Evolutionary conservation across 2,113 vertebrate species (phyloP), one percentile per base, ranked within the genome.

Genomic region (Brachyistius frenatus): DNA sequence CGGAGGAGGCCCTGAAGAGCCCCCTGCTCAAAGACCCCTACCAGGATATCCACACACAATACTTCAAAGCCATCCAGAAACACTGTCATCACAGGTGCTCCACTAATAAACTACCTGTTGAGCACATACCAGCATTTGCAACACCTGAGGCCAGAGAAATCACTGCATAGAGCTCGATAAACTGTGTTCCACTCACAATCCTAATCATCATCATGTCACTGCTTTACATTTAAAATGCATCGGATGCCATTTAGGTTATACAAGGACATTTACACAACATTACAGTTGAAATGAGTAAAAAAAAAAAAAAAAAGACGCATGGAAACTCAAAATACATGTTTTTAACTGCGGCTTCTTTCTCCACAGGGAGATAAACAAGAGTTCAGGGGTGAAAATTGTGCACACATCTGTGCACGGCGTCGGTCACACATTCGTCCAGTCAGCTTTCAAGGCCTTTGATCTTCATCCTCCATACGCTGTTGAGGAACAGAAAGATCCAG

Each of bases 351-450:
- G 69, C 13, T 41, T 49, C 13, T 37, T 23, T 70, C 37, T 86
- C 46, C 88, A 78, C 80, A 99, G 98, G 93, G 94, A 94, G 36
- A 92, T 96, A 89, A 99, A 99, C 93, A 97, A 93, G 89, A 92
- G 87, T 53, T 95, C 96, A 39, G 86, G 91, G 75, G 85, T 98
- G 91, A 98, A 97, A 92, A 97, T 98, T 9, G 96, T 99, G 63
- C 98, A 99, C 76, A 99, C 98, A 0, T 97, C 98, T 14, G 97
- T 99, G 86, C 98, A 99, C 0, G 98, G 98, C 0, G 98, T 99
- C 44, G 98, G 96, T 9, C 98, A 99, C 35, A 23, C 90, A 5
- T 99, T 99, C 54, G 97, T 99, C 82, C 97, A 98, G 83, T 85
- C 95, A 0, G 97, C 97, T 0, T 99, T 99, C 86, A 86, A 94